These are phyloP conservation scores for Palaemon carinicauda DNA, from an alignment of 1,140 invertebrate species.

Conservation along the genomic window DNA sequence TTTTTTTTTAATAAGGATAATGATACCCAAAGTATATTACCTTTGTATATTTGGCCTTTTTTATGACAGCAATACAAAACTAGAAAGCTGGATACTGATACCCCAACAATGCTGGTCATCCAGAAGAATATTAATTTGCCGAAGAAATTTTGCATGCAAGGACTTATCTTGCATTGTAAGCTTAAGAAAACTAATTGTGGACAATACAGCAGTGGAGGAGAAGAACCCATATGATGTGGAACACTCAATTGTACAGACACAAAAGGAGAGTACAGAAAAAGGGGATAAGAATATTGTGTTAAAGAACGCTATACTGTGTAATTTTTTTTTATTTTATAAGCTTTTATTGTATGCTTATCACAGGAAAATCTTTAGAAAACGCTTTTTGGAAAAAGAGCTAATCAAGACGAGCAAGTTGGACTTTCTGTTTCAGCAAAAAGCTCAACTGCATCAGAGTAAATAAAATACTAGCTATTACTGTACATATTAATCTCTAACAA, in stretches of 20 bases:
- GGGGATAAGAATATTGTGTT: too few relatives aligned
- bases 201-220: slow-evolving; percentile 26
- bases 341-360: slow-evolving; percentile 31
- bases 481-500: too few relatives aligned
- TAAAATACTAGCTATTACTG: background rate
- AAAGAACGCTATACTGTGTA: background rate
- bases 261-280: slow-evolving; percentile 8
- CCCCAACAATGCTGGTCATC: background rate
- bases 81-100: slow-evolving; percentile 43
- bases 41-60: slow-evolving; percentile 36
- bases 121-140: background rate
- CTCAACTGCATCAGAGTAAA: background rate
- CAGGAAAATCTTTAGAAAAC: slow-evolving; percentile 28
- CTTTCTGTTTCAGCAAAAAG: background rate
- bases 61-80: slow-evolving; percentile 52
- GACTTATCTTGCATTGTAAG: background rate
- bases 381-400: background rate
- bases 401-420: background rate
- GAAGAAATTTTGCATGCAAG: background rate
- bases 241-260: slow-evolving; percentile 40
- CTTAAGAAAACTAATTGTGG: background rate
- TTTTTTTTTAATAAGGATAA: background rate
- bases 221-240: slow-evolving; percentile 12
- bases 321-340: slow-evolving; percentile 22
- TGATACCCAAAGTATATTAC: background rate